phyloP scores from a whole-genome alignment of 2,888 invertebrate species.

The Melieria crassipennis region DNA sequence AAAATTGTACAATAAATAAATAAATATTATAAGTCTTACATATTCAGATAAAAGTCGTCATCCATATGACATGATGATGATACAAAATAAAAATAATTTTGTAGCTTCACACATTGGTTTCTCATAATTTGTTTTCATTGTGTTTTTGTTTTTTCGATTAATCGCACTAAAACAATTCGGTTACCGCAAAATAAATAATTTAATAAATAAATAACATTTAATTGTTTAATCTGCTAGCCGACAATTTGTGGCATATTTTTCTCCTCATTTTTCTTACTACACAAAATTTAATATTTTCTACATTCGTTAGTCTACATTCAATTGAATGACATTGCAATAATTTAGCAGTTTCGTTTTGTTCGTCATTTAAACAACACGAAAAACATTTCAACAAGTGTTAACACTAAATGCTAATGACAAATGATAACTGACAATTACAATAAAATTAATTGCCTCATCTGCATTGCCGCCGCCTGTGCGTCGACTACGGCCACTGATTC shows the following conservation, averaged over 20 bases:
- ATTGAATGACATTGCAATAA: not conserved
- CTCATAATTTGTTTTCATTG: not conserved
- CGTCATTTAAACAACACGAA: not conserved
- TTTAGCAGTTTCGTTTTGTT: not conserved
- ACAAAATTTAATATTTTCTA: not conserved
- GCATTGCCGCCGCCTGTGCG: not conserved
- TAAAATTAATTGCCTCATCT: not conserved
- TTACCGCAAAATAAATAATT: no score
- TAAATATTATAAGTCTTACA: constrained; percentile 6
- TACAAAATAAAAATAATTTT: constrained; percentile 38
- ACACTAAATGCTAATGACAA: not conserved
- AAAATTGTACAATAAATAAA: constrained; percentile 30
- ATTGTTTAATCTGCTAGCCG: not conserved
- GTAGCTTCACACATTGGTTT: constrained; percentile 6
- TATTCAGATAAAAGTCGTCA: not conserved
- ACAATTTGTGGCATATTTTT: no score
- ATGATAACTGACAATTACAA: not conserved
- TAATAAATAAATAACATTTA: not conserved
- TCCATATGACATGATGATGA: not conserved
- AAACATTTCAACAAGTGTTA: no score
- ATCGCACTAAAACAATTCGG: no score
- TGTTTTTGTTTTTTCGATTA: not conserved
- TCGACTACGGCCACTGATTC: constrained; percentile 58
- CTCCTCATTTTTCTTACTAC: not conserved
- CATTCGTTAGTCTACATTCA: not conserved